A percentile compares a stretch with the other conserved stretches of the same genome.
phyloP scores from a whole-genome alignment of 2,888 invertebrate genomes.

The Phaonia tiefii region DNA sequence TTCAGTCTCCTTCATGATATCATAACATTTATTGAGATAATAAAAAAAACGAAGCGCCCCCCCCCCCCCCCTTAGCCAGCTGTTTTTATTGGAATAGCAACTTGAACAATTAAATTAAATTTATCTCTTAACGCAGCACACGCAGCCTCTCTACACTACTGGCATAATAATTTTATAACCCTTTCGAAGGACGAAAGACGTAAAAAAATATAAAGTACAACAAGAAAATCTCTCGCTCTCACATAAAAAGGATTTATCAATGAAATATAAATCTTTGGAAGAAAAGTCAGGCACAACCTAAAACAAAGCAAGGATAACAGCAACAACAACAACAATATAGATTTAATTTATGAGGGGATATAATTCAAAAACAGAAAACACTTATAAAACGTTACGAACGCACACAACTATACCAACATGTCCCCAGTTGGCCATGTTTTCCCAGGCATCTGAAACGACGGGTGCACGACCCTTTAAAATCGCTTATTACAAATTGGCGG shows the following conservation, averaged over 20 bases:
- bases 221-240: neutral
- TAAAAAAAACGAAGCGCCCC: no score
- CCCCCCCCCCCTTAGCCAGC: no score
- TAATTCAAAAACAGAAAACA: conserved; percentile 29
- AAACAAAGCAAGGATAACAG: neutral
- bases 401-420: neutral
- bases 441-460: neutral
- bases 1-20: no score
- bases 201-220: no score
- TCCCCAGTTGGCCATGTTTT: no score
- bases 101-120: conserved; percentile 50
- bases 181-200: neutral
- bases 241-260: conserved; percentile 29
- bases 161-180: neutral
- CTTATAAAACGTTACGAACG: conserved; percentile 13
- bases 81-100: no score
- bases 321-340: neutral
- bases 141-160: neutral
- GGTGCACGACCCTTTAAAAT: no score
- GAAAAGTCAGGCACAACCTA: neutral
- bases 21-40: no score
- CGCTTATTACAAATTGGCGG: no score
- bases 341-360: conserved; percentile 31
- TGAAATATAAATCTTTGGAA: conserved; percentile 17
- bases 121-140: conserved; percentile 10